Percentiles rank a stretch among this genome's conserved stretches.
These are phyloP conservation scores for Petroica traversi DNA, from an alignment of 2,113 vertebrate genomes.

Conservation along the genomic window DNA sequence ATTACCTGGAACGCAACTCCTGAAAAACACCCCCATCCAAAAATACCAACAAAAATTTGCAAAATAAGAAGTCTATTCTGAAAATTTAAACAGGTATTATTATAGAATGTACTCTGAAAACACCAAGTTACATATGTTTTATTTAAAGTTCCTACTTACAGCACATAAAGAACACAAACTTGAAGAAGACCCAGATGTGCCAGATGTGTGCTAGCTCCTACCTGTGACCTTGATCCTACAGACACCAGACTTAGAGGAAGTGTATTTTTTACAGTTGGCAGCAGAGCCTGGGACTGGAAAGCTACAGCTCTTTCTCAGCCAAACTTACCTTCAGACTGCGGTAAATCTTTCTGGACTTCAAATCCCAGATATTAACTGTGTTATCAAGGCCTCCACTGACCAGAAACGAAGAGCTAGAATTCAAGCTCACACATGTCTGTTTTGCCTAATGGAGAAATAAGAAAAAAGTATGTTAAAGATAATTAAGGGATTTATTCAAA, in stretches of 20 bases:
- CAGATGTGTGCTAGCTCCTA: neutral
- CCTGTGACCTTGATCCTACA: neutral
- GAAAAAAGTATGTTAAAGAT: neutral
- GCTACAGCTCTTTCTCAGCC: neutral
- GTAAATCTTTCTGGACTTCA: constrained; percentile 88
- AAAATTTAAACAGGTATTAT: neutral
- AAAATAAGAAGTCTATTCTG: neutral
- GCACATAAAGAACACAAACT: neutral
- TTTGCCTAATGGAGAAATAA: constrained; percentile 79
- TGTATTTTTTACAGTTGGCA: neutral
- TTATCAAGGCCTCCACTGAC: constrained; percentile 90
- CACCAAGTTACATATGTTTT: neutral
- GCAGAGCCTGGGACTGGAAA: neutral
- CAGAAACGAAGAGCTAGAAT: constrained; percentile 84
- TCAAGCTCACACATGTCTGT: constrained; percentile 89
- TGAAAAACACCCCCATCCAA: neutral
- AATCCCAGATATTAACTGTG: constrained; percentile 94
- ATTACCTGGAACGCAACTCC: neutral
- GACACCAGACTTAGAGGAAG: neutral
- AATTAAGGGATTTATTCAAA: neutral
- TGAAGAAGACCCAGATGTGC: neutral
- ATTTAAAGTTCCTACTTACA: neutral
- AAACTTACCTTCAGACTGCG: constrained; percentile 86
- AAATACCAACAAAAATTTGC: neutral
- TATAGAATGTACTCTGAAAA: neutral